Base-by-base conservation (phyloP, 2,113 vertebrate species). In the Hucho hucho region DNA sequence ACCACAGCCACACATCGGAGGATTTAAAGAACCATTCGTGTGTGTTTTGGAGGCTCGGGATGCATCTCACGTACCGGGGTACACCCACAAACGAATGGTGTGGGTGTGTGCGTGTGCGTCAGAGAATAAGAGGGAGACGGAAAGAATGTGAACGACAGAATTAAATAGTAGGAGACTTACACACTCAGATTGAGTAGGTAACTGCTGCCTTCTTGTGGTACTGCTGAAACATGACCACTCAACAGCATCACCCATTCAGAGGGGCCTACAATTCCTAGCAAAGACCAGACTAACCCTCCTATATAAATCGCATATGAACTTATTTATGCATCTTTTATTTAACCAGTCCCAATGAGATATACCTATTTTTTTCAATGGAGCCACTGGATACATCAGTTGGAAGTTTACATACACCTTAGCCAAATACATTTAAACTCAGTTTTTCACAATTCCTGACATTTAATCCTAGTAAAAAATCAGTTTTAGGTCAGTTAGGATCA, bases 181-280 rank as follows among this genome's bases (percentile, higher is more conserved):
- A 43, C 37, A 0, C 28, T 28, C 28, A 43, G 37, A 9, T 43
- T 43, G 58, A 22, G 68, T 79, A 74, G 76, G 66, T 22, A 1
- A 7, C 32, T 43, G n/a, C 77, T 22, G 28, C 88, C 90, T 81
- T 75, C 91, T 90, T 78, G 74, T 93, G 92, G 79, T 9, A 1
- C 20, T 29, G 49, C 32, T 22, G 64, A 3, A 26, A 16, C 26
- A 22, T 29, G 5, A 24, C 20, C 32, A 20, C 25, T 32, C 61
- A 53, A 70, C 37, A 43, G 37, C 4, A 18, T 24, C 11, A 11
- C 43, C 59, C 70, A 61, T 12, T 66, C 24, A 29, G 49, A 16
- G 49, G 3, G 49, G 12, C 16, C n/a, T 22, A 22, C 13, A 61
- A 61, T n/a, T 7, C 37, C 49, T 18, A 53, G 13, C 49, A 28